phyloP scores from a whole-genome alignment of 2,888 invertebrate species.

The Noctua pronuba region DNA sequence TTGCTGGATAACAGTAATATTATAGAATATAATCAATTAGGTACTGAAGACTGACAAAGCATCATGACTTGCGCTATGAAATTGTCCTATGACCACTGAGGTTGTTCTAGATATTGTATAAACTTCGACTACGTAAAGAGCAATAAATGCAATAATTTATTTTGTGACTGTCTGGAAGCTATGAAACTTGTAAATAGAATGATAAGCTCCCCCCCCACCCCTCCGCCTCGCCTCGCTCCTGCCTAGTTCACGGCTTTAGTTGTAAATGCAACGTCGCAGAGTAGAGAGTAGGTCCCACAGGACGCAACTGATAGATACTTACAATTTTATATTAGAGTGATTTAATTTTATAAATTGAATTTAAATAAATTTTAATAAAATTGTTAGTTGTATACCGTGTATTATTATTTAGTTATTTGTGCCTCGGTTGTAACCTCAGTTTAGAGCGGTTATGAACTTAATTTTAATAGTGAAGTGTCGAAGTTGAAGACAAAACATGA shows the following conservation, averaged over 20 bases:
- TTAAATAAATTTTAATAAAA: slow-evolving; percentile 62
- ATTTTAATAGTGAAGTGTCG: not conserved
- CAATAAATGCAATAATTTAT: not conserved
- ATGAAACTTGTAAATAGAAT: slow-evolving; percentile 5
- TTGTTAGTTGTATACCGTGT: slow-evolving; percentile 33
- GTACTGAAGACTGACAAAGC: not conserved
- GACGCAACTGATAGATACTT: slow-evolving; percentile 18
- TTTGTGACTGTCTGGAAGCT: not conserved
- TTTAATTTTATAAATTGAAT: slow-evolving; percentile 66
- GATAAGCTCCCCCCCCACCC: not conserved
- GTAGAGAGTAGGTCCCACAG: not conserved
- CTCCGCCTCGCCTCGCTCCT: not conserved
- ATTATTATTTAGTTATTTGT: not conserved
- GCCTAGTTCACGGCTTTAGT: not conserved
- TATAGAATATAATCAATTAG: not conserved
- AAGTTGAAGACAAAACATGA: not conserved
- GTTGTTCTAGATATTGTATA: not conserved
- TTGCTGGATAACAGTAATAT: not conserved
- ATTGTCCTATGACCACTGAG: not conserved
- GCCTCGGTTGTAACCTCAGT: not conserved
- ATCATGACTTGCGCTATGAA: not conserved
- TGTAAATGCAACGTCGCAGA: not conserved
- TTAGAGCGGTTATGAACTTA: not conserved
- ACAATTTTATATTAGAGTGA: slow-evolving; percentile 47
- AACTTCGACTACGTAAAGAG: not conserved